A percentile compares a stretch with the other conserved stretches of the same genome.
Evolutionary conservation across 2,888 invertebrate genomes (phyloP).

Genomic region (Gymnoscelis rufifasciata): DNA sequence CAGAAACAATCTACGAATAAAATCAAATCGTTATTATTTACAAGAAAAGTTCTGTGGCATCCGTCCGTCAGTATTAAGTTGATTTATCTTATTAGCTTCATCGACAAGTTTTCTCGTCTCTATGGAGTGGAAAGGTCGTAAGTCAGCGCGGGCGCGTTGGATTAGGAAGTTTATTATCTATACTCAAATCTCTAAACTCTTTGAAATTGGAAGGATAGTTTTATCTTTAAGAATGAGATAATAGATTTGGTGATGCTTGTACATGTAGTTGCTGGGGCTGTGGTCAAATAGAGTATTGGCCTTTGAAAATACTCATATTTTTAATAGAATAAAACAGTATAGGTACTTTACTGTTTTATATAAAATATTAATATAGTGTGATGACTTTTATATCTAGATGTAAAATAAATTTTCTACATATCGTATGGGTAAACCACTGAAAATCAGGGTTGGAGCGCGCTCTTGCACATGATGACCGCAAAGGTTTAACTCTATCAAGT

Average conservation of each 20-base stretch:
- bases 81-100: conserved; percentile 67
- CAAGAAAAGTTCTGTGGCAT: conserved; percentile 43
- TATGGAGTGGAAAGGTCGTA: conserved; percentile 35
- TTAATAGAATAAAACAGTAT: too few species aligned
- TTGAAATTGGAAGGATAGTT: conserved; percentile 39
- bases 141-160: conserved; percentile 29
- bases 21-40: conserved; percentile 54
- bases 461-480: too few species aligned
- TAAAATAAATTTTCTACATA: too few species aligned
- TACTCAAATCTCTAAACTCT: conserved; percentile 35
- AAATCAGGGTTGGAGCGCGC: too few species aligned
- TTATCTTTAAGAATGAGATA: conserved; percentile 69
- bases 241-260: conserved; percentile 47
- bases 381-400: too few species aligned
- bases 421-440: too few species aligned
- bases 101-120: conserved; percentile 52
- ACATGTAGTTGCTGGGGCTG: conserved; percentile 28
- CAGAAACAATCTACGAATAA: conserved; percentile 47
- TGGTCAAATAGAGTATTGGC: conserved; percentile 27
- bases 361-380: too few species aligned
- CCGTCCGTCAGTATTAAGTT: conserved; percentile 47
- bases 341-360: too few species aligned
- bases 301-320: neutral
- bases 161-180: conserved; percentile 39
- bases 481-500: too few species aligned